phyloP scores from a whole-genome alignment of 2,797 vertebrate species.

The Gephyroberyx darwinii region DNA sequence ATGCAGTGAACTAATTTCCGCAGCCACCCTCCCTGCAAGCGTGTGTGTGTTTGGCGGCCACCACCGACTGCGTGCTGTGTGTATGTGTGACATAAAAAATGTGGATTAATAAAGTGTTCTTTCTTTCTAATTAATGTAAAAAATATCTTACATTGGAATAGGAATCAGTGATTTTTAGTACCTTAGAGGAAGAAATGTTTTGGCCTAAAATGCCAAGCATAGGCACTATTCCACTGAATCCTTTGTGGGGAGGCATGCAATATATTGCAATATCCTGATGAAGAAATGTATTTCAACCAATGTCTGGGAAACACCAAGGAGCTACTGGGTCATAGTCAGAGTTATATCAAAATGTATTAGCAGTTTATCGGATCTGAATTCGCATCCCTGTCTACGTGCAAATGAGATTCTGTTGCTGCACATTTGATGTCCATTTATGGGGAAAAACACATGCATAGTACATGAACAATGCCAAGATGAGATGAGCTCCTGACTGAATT shows the following conservation, averaged over 20 bases:
- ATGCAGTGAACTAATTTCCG: too few relatives aligned
- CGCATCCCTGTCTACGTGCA: conserved; percentile 6
- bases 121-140: too few relatives aligned
- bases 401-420: conserved; percentile 13
- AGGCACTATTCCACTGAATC: neutral
- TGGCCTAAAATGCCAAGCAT: neutral
- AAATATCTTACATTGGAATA: too few relatives aligned
- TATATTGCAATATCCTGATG: too few relatives aligned
- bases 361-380: neutral
- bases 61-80: too few relatives aligned
- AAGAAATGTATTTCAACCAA: neutral
- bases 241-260: neutral
- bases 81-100: too few relatives aligned
- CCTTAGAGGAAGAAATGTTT: neutral
- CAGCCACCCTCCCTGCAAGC: too few relatives aligned
- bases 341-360: conserved; percentile 21
- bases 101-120: too few relatives aligned
- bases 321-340: neutral
- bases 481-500: conserved; percentile 17
- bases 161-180: neutral
- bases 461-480: conserved; percentile 20
- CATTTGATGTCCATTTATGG: conserved; percentile 20
- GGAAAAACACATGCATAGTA: conserved; percentile 25
- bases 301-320: neutral
- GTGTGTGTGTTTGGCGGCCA: too few relatives aligned